These are phyloP conservation scores for Cantharis rufa DNA, from an alignment of 2,888 invertebrate species.

Conservation along the genomic window DNA sequence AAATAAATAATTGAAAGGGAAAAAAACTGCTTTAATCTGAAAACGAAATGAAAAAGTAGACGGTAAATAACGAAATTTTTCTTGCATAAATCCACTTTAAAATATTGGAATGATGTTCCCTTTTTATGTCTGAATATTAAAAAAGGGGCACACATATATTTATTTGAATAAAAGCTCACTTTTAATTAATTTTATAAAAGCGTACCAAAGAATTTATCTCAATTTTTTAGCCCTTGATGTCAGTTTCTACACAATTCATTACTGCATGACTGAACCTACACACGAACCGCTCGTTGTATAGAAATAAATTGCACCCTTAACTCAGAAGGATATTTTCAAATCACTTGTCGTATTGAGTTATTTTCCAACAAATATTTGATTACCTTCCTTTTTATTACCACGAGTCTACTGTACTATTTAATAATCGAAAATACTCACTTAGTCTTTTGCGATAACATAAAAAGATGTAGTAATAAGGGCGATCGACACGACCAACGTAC, in stretches of 20 bases:
- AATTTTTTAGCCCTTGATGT: neutral
- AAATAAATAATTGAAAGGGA: neutral
- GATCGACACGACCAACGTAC: neutral
- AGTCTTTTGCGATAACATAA: neutral
- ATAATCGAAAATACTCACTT: neutral
- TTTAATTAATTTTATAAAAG: slow-evolving; percentile 1
- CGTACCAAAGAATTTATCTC: neutral
- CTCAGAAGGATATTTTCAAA: neutral
- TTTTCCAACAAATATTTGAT: neutral
- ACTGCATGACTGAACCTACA: neutral
- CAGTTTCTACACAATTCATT: neutral
- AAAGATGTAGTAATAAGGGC: neutral
- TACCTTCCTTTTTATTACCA: neutral
- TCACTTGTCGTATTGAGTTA: neutral
- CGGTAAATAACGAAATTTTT: neutral
- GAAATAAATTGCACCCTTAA: slow-evolving; percentile 4
- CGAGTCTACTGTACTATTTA: neutral
- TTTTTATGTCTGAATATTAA: neutral
- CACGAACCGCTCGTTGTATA: neutral
- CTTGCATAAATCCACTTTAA: neutral
- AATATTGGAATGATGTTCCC: neutral
- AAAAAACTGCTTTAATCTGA: neutral
- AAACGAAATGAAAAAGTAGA: neutral
- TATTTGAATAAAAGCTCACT: neutral
- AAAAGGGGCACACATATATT: neutral